phyloP scores from a whole-genome alignment of 1,140 invertebrate species.

The Coelopa frigida region DNA sequence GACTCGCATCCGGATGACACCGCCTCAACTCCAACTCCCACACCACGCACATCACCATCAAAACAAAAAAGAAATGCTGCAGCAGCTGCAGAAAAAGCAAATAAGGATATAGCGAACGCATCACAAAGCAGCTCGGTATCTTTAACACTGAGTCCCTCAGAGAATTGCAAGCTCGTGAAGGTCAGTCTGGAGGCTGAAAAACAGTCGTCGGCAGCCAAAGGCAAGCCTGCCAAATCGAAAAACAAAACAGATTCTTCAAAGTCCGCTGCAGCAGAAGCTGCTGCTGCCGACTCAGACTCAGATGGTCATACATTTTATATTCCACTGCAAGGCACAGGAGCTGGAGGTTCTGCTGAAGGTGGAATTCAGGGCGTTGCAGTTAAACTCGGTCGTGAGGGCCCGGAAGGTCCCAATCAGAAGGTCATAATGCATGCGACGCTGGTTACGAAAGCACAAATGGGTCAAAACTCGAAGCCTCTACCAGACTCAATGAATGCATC shows the following conservation, averaged over 20 bases:
- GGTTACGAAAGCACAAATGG: constrained; percentile 55
- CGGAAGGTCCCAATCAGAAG: constrained; percentile 54
- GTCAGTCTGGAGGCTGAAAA: constrained; percentile 16
- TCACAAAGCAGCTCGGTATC: constrained; percentile 23
- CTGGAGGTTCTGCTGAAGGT: constrained; percentile 43
- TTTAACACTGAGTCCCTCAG: constrained; percentile 37
- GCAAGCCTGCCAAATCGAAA: constrained; percentile 1
- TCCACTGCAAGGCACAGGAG: constrained; percentile 53
- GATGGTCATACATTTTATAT: constrained; percentile 62
- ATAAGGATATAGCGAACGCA: constrained; percentile 12
- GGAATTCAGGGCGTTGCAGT: constrained; percentile 61
- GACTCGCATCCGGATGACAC: constrained; percentile 41
- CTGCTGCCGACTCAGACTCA: constrained; percentile 34
- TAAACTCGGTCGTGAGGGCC: constrained; percentile 57
- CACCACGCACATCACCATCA: constrained; percentile 9
- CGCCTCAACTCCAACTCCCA: constrained; percentile 6
- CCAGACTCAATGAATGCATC: constrained; percentile 33
- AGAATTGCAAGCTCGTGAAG: constrained; percentile 29
- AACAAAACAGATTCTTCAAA: constrained; percentile 20
- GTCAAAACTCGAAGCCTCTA: constrained; percentile 43
- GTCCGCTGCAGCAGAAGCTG: constrained; percentile 7
- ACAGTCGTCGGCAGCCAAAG: background rate
- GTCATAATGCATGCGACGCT: constrained; percentile 60
- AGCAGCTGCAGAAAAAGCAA: constrained; percentile 29
- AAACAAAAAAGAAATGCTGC: constrained; percentile 32